These are phyloP conservation scores for Amblyteles armatorius DNA, from an alignment of 2,888 invertebrate genomes.

Conservation along the genomic window DNA sequence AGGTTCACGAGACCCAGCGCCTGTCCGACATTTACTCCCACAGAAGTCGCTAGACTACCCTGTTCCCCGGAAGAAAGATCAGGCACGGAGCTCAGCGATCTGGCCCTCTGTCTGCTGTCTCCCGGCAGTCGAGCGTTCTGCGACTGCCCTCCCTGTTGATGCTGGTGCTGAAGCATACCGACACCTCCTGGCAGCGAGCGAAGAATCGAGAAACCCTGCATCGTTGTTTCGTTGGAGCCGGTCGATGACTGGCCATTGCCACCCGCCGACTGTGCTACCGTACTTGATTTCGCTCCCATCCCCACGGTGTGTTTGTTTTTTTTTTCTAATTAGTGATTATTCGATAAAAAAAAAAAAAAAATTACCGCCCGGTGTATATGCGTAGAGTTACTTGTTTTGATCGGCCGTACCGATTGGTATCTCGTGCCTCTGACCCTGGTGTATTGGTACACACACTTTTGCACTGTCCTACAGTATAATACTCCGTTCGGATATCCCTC, in stretches of 20 bases:
- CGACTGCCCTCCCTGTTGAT: constrained; percentile 84
- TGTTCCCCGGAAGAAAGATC: constrained; percentile 88
- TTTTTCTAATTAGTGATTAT: background rate
- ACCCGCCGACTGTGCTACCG: constrained; percentile 86
- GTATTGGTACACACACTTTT: constrained; percentile 44
- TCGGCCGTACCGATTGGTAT: constrained; percentile 29
- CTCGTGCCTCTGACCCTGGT: constrained; percentile 54
- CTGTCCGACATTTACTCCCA: constrained; percentile 88
- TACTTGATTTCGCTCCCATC: constrained; percentile 95
- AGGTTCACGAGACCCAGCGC: constrained; percentile 89
- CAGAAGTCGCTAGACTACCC: constrained; percentile 88
- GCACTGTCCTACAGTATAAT: constrained; percentile 20
- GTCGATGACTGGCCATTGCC: constrained; percentile 91
- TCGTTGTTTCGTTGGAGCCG: constrained; percentile 88
- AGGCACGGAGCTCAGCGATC: constrained; percentile 93
- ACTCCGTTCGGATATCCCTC: constrained; percentile 9
- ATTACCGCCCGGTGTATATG: background rate
- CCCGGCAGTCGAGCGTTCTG: constrained; percentile 81
- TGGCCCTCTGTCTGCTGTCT: constrained; percentile 89
- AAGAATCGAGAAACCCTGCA: constrained; percentile 89
- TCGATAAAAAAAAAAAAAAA: constrained; percentile 5
- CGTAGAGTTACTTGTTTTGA: constrained; percentile 20
- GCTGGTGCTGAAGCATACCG: constrained; percentile 90
- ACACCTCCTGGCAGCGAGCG: constrained; percentile 90
- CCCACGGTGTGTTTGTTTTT: constrained; percentile 19